phyloP scores from a whole-genome alignment of 2,113 vertebrate species.

The Upupa epops region DNA sequence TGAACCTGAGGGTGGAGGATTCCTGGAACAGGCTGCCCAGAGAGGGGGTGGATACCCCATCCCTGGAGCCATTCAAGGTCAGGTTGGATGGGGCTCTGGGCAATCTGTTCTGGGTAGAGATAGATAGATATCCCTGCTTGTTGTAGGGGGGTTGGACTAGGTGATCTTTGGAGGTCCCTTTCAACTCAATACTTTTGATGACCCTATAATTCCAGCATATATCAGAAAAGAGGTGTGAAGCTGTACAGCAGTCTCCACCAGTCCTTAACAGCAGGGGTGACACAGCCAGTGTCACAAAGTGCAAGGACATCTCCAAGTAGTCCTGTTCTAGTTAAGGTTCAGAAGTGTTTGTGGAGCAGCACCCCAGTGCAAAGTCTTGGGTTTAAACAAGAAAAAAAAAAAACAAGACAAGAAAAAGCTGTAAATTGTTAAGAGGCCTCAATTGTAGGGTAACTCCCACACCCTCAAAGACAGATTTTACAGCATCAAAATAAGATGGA shows the following conservation, averaged over 20 bases:
- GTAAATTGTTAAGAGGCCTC: not conserved
- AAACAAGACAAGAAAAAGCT: fast-evolving
- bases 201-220: not conserved
- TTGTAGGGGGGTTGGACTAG: too few relatives aligned
- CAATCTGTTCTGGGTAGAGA: too few relatives aligned
- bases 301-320: not conserved
- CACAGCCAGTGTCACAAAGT: fast-evolving
- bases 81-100: too few relatives aligned
- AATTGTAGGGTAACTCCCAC: not conserved
- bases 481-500: not conserved
- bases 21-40: too few relatives aligned
- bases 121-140: too few relatives aligned
- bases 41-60: too few relatives aligned
- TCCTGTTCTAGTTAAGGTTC: not conserved
- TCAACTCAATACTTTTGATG: too few relatives aligned
- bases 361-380: not conserved
- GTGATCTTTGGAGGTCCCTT: too few relatives aligned
- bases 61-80: too few relatives aligned
- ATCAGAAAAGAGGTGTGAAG: not conserved
- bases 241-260: not conserved
- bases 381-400: not conserved
- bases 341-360: not conserved
- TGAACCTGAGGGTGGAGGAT: too few relatives aligned
- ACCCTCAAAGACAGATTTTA: not conserved
- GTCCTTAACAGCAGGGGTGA: not conserved